Evolutionary conservation across 1,140 invertebrate genomes (phyloP).

Genomic region (Steinernema khuongi): DNA sequence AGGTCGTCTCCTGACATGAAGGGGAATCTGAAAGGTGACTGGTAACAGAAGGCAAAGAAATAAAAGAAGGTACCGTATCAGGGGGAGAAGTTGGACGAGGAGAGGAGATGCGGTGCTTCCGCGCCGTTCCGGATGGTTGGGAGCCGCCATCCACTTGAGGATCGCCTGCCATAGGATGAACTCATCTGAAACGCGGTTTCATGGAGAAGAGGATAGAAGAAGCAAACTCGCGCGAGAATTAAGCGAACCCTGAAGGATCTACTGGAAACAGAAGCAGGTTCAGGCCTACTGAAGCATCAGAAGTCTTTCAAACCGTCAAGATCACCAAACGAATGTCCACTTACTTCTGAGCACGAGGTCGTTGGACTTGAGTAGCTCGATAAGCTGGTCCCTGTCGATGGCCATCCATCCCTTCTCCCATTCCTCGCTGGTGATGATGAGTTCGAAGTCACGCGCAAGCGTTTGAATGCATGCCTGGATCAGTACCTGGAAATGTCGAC

Average conservation of each 20-base stretch:
- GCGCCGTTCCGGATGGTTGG: conserved; percentile 51
- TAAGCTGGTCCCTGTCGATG: conserved; percentile 61
- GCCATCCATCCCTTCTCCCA: conserved; percentile 61
- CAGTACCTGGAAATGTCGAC: conserved; percentile 39
- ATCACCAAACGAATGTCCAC: too few species aligned
- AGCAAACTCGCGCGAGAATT: not conserved
- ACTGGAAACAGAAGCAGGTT: not conserved
- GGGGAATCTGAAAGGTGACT: conserved; percentile 55
- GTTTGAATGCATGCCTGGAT: conserved; percentile 58
- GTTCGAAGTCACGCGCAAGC: conserved; percentile 60
- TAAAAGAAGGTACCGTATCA: conserved; percentile 39
- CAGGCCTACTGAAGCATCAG: not conserved
- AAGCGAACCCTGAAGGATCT: conserved; percentile 5
- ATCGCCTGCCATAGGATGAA: conserved; percentile 49
- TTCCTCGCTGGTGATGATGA: conserved; percentile 59
- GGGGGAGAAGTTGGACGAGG: conserved; percentile 44
- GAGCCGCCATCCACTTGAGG: conserved; percentile 47
- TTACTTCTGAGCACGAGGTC: conserved; percentile 55
- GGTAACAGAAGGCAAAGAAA: not conserved
- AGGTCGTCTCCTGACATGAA: conserved; percentile 62
- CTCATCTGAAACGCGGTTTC: conserved; percentile 53
- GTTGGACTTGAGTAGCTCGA: conserved; percentile 61
- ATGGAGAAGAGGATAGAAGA: not conserved
- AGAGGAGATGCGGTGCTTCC: conserved; percentile 53
- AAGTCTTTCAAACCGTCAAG: conserved; percentile 45